Conservation (phyloP, 2,797 vertebrate species). For the Chelmon rostratus region DNA sequence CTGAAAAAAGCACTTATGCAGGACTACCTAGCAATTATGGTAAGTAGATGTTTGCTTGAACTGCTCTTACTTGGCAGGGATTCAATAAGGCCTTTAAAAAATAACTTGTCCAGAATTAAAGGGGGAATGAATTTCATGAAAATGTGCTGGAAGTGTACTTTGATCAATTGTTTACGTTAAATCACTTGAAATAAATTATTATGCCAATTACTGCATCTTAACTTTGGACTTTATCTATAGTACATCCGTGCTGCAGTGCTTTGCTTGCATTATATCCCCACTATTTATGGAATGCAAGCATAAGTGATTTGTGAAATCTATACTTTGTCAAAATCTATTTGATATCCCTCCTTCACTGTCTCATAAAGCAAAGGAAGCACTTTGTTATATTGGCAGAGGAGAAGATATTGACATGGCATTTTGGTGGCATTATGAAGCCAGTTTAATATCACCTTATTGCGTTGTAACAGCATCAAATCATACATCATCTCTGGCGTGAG, state of each 20-base stretch:
- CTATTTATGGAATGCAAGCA: conserved; percentile 66
- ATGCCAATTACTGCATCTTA: conserved; percentile 25
- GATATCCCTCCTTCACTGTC: conserved; percentile 73
- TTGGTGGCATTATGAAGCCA: conserved; percentile 85
- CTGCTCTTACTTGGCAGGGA: conserved; percentile 46
- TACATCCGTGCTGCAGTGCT: conserved; percentile 26
- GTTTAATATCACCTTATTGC: conserved; percentile 85
- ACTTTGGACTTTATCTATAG: conserved; percentile 19
- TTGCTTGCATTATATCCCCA: conserved; percentile 44
- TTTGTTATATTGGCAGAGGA: conserved; percentile 78
- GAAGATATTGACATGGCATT: conserved; percentile 86
- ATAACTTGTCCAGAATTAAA: conserved; percentile 35
- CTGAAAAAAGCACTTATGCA: conserved; percentile 24
- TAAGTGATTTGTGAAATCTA: conserved; percentile 66
- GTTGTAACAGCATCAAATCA: conserved; percentile 80
- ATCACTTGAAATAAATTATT: conserved; percentile 24
- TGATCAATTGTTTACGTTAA: conserved; percentile 46
- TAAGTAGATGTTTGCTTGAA: conserved; percentile 52
- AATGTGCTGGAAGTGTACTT: conserved; percentile 31
- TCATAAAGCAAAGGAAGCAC: conserved; percentile 82
- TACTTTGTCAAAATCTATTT: conserved; percentile 76
- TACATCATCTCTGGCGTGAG: conserved; percentile 77
- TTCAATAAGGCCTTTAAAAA: conserved; percentile 52
- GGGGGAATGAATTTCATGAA: conserved; percentile 28
- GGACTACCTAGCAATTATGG: conserved; percentile 56